Percentiles rank a stretch among this genome's conserved stretches.
Evolutionary conservation across 1,140 invertebrate species (phyloP).

Genomic region (Leptopilina clavipes): DNA sequence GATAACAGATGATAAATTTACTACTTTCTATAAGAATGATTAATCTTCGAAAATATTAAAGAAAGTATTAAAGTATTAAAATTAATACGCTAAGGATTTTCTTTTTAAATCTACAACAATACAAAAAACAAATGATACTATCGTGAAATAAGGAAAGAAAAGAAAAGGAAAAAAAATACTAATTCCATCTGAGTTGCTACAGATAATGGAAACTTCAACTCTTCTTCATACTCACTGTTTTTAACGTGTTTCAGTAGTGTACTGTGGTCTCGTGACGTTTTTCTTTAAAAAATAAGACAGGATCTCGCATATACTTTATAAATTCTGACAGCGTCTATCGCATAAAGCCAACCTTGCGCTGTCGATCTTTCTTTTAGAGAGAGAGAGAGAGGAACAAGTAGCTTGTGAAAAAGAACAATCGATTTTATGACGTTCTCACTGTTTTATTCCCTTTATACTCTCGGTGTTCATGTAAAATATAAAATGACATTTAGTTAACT

Average conservation of each 20-base stretch:
- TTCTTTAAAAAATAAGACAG: conserved; percentile 47
- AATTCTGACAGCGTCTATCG: conserved; percentile 48
- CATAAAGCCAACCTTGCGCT: neutral
- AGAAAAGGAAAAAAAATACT: conserved; percentile 45
- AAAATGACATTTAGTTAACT: neutral
- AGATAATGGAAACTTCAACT: conserved; percentile 51
- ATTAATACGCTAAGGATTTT: no score
- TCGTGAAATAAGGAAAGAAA: conserved; percentile 39
- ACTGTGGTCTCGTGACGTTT: conserved; percentile 50
- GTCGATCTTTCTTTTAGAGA: conserved; percentile 33
- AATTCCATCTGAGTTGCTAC: conserved; percentile 46
- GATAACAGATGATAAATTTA: no score
- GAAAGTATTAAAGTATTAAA: no score
- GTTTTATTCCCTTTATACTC: neutral
- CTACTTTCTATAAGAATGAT: no score
- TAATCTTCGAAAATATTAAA: no score
- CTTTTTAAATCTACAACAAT: no score
- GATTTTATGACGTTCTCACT: neutral
- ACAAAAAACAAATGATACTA: no score
- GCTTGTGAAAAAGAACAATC: conserved; percentile 23
- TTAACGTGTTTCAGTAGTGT: conserved; percentile 47
- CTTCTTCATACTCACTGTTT: conserved; percentile 36
- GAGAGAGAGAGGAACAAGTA: neutral
- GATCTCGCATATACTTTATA: conserved; percentile 49
- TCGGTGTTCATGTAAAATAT: neutral